Percentiles rank a stretch among this genome's conserved stretches.
Conservation (phyloP, 2,888 invertebrate genomes). For the Theristus sp. region DNA sequence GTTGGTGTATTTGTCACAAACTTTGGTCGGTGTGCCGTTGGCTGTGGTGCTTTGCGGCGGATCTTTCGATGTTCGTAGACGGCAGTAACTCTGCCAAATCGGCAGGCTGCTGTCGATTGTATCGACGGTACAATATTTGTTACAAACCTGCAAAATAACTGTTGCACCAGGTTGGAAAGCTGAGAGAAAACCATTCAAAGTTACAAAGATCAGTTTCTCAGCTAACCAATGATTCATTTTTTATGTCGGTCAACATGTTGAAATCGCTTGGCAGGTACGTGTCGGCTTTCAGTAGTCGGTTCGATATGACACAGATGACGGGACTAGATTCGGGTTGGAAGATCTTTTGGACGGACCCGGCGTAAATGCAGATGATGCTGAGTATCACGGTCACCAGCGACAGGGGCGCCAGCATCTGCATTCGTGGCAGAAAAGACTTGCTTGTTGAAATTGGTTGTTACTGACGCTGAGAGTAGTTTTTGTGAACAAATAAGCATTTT, state of each 20-base stretch:
- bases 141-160: slow-evolving; percentile 43
- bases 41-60: too few relatives aligned
- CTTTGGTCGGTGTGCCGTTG: not conserved
- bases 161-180: too few relatives aligned
- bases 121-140: not conserved
- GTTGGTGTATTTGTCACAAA: too few relatives aligned
- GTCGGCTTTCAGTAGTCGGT: slow-evolving; percentile 44
- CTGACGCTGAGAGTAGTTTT: too few relatives aligned
- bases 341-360: slow-evolving; percentile 60
- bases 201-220: too few relatives aligned
- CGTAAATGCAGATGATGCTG: slow-evolving; percentile 84
- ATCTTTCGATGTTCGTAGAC: too few relatives aligned
- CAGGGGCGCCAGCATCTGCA: slow-evolving; percentile 89
- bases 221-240: too few relatives aligned
- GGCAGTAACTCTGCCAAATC: slow-evolving; percentile 50
- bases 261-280: not conserved
- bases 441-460: too few relatives aligned
- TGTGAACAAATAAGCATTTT: too few relatives aligned
- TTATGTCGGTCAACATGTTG: slow-evolving; percentile 44
- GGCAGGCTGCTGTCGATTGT: slow-evolving; percentile 37
- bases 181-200: too few relatives aligned
- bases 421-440: slow-evolving; percentile 70
- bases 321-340: slow-evolving; percentile 63
- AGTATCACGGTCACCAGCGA: slow-evolving; percentile 87
- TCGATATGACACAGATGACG: slow-evolving; percentile 75